Evolutionary conservation across 2,888 invertebrate species (phyloP), one percentile per base, ranked within the genome.

Genomic region (Capitulum mitella): DNA sequence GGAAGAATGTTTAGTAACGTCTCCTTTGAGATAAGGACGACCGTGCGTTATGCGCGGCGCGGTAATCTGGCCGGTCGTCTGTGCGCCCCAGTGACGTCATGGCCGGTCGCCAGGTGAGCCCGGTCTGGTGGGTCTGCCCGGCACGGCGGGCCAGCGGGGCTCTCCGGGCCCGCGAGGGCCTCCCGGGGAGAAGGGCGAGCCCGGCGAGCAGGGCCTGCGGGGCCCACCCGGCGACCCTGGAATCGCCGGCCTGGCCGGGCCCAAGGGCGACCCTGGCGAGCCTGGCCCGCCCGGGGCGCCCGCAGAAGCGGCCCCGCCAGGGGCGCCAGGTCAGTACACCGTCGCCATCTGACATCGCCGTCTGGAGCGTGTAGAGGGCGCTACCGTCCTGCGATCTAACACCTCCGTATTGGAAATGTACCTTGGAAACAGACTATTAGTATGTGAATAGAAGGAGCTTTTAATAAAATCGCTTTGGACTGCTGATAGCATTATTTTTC

Each of bases 131-230:
- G 93, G 93, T 70, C 92, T 91, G 85, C 89, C 90, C 83, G 90
- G 91, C 12, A 16, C n/a, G 2, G 61, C 91, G 84, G 94, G 95
- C 70, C 92, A 93, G 19, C 87, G 89, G 80, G 87, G 86, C 78
- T 84, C 84, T 40, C 83, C 84, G 48, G 87, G 87, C 34, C 80
- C 83, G 48, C 85, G 85, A 19, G 95, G 94, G 78, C 34, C 40
- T 3, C 77, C 70, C 32, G 83, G 86, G 78, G 79, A 91, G 32
- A 90, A 92, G 26, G 95, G 95, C 76, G 89, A 89, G 2, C 89
- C 93, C 82, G 96, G 95, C 79, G 93, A 93, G 0, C 93, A 93
- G 83, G 96, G 95, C 81, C 89, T 90, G 46, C 85, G 88, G 78
- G 95, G 95, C 26, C 86, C 86, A 81, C 86, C 87, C 79, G 93